Percentiles rank a stretch among this genome's conserved stretches.
Conservation (phyloP, 1,140 invertebrate species). For the Geopemphigus sp. region DNA sequence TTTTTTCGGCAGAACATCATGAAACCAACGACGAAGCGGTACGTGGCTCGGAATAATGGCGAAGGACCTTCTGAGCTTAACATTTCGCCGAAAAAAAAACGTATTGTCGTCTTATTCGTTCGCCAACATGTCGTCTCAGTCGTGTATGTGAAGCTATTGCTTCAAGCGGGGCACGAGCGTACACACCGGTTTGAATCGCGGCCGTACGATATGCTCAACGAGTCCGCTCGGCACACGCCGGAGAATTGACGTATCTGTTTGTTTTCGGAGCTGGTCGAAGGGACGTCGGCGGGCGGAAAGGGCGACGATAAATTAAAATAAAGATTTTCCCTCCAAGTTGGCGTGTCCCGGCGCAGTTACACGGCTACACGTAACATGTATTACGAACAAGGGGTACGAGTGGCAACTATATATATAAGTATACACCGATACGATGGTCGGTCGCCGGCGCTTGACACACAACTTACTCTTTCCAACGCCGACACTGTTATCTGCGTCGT, state of each 20-base stretch:
- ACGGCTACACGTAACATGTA: not conserved
- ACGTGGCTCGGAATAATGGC: no score
- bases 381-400: not conserved
- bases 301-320: constrained; percentile 46
- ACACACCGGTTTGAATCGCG: no score
- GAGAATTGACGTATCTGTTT: constrained; percentile 33
- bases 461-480: not conserved
- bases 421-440: not conserved
- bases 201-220: no score
- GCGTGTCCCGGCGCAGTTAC: constrained; percentile 35
- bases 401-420: not conserved
- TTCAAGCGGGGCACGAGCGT: no score
- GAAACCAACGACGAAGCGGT: no score
- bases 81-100: no score
- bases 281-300: not conserved
- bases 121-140: no score
- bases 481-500: constrained; percentile 17
- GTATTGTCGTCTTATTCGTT: no score
- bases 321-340: not conserved
- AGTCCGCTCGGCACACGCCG: no score
- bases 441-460: constrained; percentile 20
- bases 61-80: no score
- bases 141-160: no score
- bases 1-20: no score
- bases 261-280: not conserved